Conservation (phyloP, 2,797 vertebrate species). For the Diglossa cyanea region DNA sequence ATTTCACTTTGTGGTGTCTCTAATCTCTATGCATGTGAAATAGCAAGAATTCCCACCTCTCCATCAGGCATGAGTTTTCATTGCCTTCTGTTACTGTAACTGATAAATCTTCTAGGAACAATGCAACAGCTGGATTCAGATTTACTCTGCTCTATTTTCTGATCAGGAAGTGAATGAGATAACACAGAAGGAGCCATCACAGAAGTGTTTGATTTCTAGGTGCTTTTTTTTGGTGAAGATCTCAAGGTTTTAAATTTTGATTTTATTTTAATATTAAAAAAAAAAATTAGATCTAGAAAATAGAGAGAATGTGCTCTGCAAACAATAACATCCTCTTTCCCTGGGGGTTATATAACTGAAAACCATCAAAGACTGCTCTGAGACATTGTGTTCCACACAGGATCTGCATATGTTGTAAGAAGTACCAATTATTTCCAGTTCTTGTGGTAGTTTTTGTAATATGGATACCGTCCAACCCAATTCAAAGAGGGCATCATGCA, state of each 20-base stretch:
- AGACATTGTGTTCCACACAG: conserved; percentile 15
- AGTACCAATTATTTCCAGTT: conserved; percentile 55
- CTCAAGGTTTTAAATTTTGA: not conserved
- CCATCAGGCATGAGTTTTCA: not conserved
- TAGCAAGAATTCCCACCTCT: not conserved
- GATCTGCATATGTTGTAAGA: conserved; percentile 44
- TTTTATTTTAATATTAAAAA: not conserved
- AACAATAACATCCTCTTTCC: conserved; percentile 17
- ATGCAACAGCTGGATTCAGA: not conserved
- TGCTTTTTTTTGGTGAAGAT: not conserved
- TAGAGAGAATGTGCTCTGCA: not conserved
- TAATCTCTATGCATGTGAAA: not conserved
- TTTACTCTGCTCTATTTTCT: not conserved
- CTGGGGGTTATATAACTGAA: conserved; percentile 32
- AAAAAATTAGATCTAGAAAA: not conserved
- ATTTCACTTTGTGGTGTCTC: not conserved
- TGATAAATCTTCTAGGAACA: not conserved
- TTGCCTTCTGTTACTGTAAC: not conserved
- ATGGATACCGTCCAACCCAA: not conserved
- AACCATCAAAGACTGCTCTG: conserved; percentile 42
- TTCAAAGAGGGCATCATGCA: conserved; percentile 33
- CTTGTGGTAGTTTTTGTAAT: conserved; percentile 40
- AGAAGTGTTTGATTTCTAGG: not conserved
- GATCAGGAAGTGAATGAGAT: not conserved
- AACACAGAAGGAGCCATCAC: not conserved